Evolutionary conservation across 2,797 vertebrate species (phyloP), one percentile per base, ranked within the genome.

Genomic region (Craterocephalus amniculus): DNA sequence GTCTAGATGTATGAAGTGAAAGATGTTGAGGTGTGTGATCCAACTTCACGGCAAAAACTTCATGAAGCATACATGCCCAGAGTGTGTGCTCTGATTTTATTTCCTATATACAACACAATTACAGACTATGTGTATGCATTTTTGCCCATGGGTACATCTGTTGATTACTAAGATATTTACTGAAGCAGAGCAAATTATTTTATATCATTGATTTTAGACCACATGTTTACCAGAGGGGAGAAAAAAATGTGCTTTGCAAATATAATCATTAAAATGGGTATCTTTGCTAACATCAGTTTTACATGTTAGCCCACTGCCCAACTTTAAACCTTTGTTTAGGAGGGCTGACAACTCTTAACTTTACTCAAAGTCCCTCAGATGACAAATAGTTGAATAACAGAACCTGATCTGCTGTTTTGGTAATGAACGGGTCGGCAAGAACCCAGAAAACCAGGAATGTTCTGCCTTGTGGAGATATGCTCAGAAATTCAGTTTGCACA

Each of bases 181-280:
- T 48, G 45, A 48, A n/a, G 20, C 45, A n/a, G 38, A 56, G 11
- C 45, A 60, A 80, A 52, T 79, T 67, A 76, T 60, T 81, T 84
- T 59, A 64, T 67, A 73, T 74, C 7, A 64, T 79, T 79, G 70
- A 79, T 67, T 83, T 77, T 16, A 78, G 59, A 80, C 73, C 52
- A 63, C 45, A 49, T 72, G 70, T 80, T 78, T 78, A 84, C 70
- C 3, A 6, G 52, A 79, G 78, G 70, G 18, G 36, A 72, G 84
- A 70, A 74, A 24, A 84, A 75, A 77, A 83, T 79, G 65, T 58
- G 49, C 32, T 64, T 52, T 18, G 49, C 61, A 78, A 78, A 74
- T 70, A 51, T 68, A 80, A 84, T 76, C 56, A 59, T 83, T 70
- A 29, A 63, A 56, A 36, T 29, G 3, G 62, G 73, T 73, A 70